These are phyloP conservation scores for Actenoides hombroni DNA, from an alignment of 2,113 vertebrate species.

Conservation along the genomic window DNA sequence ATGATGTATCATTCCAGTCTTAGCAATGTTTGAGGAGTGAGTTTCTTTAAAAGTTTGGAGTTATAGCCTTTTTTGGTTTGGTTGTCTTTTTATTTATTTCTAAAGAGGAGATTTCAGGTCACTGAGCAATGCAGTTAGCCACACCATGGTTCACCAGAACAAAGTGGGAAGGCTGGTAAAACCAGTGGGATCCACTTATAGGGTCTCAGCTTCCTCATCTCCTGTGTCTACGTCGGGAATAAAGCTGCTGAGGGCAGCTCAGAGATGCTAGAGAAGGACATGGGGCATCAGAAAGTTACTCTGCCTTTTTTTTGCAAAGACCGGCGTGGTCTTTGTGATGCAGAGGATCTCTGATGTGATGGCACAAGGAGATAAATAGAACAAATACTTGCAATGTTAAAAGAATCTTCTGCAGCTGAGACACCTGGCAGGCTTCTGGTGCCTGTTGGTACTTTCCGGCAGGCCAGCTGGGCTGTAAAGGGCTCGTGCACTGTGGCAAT, in stretches of 20 bases:
- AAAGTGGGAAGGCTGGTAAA: neutral
- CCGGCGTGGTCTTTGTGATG: neutral
- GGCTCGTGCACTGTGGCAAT: accelerated
- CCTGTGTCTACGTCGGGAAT: neutral
- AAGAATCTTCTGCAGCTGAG: neutral
- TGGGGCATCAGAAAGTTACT: neutral
- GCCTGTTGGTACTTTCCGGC: neutral
- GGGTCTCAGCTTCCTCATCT: neutral
- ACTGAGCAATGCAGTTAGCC: neutral
- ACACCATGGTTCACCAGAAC: neutral
- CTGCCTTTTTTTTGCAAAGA: neutral
- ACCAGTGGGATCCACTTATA: neutral
- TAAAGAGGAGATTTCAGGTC: constrained; percentile 34
- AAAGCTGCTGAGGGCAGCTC: neutral
- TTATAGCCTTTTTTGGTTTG: constrained; percentile 22
- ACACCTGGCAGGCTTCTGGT: neutral
- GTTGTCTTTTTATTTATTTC: constrained; percentile 26
- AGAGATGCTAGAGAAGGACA: neutral
- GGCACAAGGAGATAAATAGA: neutral
- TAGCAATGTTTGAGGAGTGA: neutral
- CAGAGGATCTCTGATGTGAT: neutral
- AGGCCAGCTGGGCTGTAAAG: neutral
- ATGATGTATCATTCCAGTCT: constrained; percentile 50
- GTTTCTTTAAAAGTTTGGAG: constrained; percentile 36
- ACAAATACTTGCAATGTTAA: neutral